Percentiles rank a stretch among this genome's conserved stretches.
Conservation (phyloP, 2,888 invertebrate genomes). For the Charanyca ferruginea region DNA sequence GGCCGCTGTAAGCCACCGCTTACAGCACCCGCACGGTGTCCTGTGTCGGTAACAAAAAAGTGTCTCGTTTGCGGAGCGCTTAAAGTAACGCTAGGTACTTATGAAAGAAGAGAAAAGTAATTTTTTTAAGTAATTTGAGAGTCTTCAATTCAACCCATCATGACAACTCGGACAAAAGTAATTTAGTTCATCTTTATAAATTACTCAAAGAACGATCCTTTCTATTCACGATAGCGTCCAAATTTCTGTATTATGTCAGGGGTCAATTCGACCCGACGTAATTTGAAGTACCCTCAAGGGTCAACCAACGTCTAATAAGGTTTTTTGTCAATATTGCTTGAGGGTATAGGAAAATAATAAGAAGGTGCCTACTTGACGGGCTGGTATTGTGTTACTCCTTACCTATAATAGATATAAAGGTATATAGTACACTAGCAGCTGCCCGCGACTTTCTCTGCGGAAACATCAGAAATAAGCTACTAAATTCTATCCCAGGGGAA, state of each 20-base stretch:
- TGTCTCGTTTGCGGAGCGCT: no score
- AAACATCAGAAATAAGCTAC: no score
- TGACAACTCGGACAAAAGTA: constrained; percentile 9
- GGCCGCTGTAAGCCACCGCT: no score
- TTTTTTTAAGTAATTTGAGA: no score
- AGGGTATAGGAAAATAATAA: constrained; percentile 40
- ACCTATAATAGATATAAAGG: no score
- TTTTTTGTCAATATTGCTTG: constrained; percentile 53
- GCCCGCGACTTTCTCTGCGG: no score
- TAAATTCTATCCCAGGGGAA: no score
- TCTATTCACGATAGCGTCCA: neutral
- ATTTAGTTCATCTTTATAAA: constrained; percentile 32
- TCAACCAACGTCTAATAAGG: constrained; percentile 37
- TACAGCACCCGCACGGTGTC: no score
- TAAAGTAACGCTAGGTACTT: no score
- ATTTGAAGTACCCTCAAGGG: constrained; percentile 39
- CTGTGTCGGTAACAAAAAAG: no score
- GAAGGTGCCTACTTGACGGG: neutral
- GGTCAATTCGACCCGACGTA: constrained; percentile 35
- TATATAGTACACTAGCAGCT: no score
- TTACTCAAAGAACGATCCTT: constrained; percentile 18
- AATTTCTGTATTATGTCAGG: constrained; percentile 44
- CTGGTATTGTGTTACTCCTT: neutral
- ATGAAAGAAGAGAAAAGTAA: no score
- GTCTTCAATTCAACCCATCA: neutral